Percentiles rank a stretch among this genome's conserved stretches.
Conservation (phyloP, 2,797 vertebrate species). For the Craterocephalus amniculus region DNA sequence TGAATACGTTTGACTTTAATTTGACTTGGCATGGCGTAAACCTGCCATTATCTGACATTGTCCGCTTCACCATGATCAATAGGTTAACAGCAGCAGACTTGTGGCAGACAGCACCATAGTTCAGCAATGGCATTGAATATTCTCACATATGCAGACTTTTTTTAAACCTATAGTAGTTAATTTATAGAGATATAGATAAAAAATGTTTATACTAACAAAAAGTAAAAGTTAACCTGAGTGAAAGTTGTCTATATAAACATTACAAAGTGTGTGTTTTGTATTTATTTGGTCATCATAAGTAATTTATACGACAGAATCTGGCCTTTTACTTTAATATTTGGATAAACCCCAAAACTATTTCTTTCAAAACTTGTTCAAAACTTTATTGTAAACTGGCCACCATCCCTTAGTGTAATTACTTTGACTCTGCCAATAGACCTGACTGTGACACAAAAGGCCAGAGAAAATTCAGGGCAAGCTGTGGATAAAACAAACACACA, state of each 20-base stretch:
- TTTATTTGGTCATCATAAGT: conserved; percentile 22
- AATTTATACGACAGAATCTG: conserved; percentile 36
- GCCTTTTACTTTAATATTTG: conserved; percentile 21
- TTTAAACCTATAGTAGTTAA: conserved; percentile 30
- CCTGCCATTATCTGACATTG: conserved; percentile 38
- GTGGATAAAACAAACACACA: not conserved
- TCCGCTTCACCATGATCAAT: conserved; percentile 49
- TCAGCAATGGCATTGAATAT: conserved; percentile 11
- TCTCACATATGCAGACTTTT: not conserved
- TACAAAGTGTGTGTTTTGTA: conserved; percentile 15
- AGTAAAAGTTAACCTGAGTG: conserved; percentile 33
- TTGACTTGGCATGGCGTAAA: conserved; percentile 34
- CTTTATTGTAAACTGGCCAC: conserved; percentile 16
- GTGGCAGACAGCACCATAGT: conserved; percentile 18
- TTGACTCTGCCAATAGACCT: conserved; percentile 1
- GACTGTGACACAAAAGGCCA: conserved; percentile 15
- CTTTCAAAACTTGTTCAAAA: conserved; percentile 18
- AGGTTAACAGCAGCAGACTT: conserved; percentile 26
- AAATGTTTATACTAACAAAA: conserved; percentile 37
- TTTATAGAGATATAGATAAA: conserved; percentile 36
- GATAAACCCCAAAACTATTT: conserved; percentile 27
- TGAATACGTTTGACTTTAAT: conserved; percentile 50
- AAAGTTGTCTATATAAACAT: conserved; percentile 36
- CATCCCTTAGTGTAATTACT: conserved; percentile 14
- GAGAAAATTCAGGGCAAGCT: conserved; percentile 11